phyloP scores from a whole-genome alignment of 2,113 vertebrate genomes.

The Actenoides lindsayi region DNA sequence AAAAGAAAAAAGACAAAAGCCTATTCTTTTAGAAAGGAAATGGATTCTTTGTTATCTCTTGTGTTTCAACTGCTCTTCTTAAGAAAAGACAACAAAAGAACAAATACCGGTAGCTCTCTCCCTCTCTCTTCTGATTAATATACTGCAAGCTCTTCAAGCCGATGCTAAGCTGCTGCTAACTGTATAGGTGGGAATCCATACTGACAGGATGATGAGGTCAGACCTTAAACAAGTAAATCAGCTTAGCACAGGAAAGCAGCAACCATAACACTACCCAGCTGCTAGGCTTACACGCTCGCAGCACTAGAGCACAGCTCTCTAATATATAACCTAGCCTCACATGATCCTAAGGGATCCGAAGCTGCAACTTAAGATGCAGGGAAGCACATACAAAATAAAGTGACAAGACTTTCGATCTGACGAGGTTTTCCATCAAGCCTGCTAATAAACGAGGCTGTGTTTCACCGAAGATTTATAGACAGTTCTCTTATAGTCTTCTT shows the following conservation, averaged over 20 bases:
- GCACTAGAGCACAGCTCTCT: slow-evolving; percentile 39
- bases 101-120: slow-evolving; percentile 28
- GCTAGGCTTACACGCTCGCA: slow-evolving; percentile 69
- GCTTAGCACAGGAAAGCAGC: slow-evolving; percentile 82
- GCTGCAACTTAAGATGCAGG: slow-evolving; percentile 70
- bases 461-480: not conserved
- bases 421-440: not conserved
- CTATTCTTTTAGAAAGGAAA: slow-evolving; percentile 70
- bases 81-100: slow-evolving; percentile 70
- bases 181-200: slow-evolving; percentile 82
- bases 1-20: slow-evolving; percentile 67
- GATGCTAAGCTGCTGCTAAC: slow-evolving; percentile 75
- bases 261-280: slow-evolving; percentile 69
- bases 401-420: slow-evolving; percentile 48
- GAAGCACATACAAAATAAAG: slow-evolving; percentile 72
- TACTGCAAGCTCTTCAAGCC: slow-evolving; percentile 66
- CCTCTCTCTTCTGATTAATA: slow-evolving; percentile 33
- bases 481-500: not conserved
- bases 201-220: slow-evolving; percentile 91
- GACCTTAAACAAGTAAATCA: slow-evolving; percentile 90
- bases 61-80: slow-evolving; percentile 67
- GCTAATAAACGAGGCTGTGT: not conserved
- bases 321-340: slow-evolving; percentile 74
- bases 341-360: slow-evolving; percentile 72
- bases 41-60: slow-evolving; percentile 74